phyloP scores from a whole-genome alignment of 2,797 vertebrate genomes.

The Nannoperca australis region DNA sequence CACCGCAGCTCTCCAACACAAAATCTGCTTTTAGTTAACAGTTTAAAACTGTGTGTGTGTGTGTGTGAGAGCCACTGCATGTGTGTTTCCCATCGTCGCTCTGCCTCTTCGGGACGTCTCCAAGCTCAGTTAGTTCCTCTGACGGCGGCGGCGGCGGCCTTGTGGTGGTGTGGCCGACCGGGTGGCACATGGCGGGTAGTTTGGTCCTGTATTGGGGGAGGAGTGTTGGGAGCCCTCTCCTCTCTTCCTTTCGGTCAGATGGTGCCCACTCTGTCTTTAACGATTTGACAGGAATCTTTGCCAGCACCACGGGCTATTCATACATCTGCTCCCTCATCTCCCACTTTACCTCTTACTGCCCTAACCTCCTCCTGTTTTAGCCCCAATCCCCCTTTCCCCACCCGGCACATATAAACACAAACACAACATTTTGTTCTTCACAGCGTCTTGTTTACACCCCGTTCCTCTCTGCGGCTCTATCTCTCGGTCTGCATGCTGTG shows the following conservation, averaged over 20 bases:
- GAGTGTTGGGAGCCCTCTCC: slow-evolving; percentile 51
- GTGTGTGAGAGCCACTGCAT: slow-evolving; percentile 49
- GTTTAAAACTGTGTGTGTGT: slow-evolving; percentile 67
- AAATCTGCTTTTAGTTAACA: slow-evolving; percentile 80
- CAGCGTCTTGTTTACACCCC: slow-evolving; percentile 48
- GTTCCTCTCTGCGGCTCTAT: slow-evolving; percentile 47
- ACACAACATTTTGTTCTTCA: slow-evolving; percentile 34
- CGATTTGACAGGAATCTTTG: slow-evolving; percentile 71
- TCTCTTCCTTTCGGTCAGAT: slow-evolving; percentile 64
- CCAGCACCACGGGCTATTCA: slow-evolving; percentile 70
- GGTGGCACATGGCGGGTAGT: slow-evolving; percentile 53
- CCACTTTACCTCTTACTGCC: slow-evolving; percentile 48
- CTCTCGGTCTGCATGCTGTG: slow-evolving; percentile 51
- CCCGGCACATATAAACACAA: slow-evolving; percentile 11
- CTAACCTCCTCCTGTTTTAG: slow-evolving; percentile 31
- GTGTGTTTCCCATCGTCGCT: slow-evolving; percentile 66
- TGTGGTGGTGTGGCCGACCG: slow-evolving; percentile 42
- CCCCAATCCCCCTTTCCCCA: background rate
- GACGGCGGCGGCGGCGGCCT: slow-evolving; percentile 40
- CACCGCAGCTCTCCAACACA: slow-evolving; percentile 67
- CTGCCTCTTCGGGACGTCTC: slow-evolving; percentile 42
- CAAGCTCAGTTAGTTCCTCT: slow-evolving; percentile 22
- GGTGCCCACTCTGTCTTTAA: slow-evolving; percentile 64
- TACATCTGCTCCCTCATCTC: slow-evolving; percentile 56
- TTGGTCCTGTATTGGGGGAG: slow-evolving; percentile 62